phyloP scores from a whole-genome alignment of 2,113 vertebrate species.

The Stegostoma tigrinum region DNA sequence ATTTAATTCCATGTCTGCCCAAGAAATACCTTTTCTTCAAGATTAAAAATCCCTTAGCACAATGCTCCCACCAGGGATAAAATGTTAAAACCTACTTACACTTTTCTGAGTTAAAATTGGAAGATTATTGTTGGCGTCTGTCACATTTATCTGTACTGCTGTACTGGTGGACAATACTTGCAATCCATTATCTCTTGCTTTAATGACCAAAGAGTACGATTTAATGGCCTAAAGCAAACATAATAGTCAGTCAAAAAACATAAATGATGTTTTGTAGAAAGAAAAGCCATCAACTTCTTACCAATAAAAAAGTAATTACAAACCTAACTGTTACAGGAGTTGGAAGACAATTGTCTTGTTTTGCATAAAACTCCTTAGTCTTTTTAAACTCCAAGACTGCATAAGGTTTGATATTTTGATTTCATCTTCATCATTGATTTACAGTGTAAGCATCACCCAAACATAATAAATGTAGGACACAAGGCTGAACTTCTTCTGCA shows the following conservation, averaged over 20 bases:
- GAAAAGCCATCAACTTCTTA: background rate
- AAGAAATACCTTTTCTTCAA: background rate
- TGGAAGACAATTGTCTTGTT: background rate
- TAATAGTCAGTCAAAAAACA: background rate
- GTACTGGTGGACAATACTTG: background rate
- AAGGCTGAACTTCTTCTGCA: background rate
- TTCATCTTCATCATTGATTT: background rate
- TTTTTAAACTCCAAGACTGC: background rate
- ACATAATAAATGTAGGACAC: background rate
- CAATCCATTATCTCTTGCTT: slow-evolving; percentile 35
- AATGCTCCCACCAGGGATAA: too few relatives aligned
- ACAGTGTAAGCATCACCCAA: background rate
- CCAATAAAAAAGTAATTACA: background rate
- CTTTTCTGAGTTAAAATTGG: background rate
- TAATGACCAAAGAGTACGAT: slow-evolving; percentile 37
- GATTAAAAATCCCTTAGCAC: background rate
- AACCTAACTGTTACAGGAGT: background rate
- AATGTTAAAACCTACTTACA: slow-evolving; percentile 13
- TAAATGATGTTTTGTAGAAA: background rate
- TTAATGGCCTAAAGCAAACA: slow-evolving; percentile 36
- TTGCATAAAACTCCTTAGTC: background rate
- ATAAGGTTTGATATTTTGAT: background rate
- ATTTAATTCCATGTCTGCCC: too few relatives aligned
- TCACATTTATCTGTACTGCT: slow-evolving; percentile 25
- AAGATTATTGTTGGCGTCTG: slow-evolving; percentile 37